Conservation (phyloP, 2,797 vertebrate genomes). For the Clarias laeviceps region DNA sequence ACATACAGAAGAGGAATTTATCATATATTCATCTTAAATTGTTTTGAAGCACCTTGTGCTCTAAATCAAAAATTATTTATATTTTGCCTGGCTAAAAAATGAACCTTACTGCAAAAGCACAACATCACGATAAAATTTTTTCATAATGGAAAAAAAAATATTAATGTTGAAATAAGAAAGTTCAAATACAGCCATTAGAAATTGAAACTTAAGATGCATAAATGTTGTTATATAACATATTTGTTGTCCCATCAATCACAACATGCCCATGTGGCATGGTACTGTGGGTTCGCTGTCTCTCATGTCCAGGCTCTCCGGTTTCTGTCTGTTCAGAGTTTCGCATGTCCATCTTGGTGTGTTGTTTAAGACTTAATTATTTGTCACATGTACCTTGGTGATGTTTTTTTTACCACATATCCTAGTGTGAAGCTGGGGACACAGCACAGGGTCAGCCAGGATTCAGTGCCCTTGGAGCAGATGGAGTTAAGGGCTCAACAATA, state of each 20-base stretch:
- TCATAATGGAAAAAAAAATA: neutral
- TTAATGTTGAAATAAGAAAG: neutral
- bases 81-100: neutral
- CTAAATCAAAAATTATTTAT: neutral
- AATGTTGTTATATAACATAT: neutral
- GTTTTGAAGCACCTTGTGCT: neutral
- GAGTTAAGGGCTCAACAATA: too few species aligned
- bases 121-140: neutral
- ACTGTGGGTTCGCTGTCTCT: neutral
- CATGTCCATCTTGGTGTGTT: neutral
- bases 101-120: neutral
- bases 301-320: neutral
- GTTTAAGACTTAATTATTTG: too few species aligned
- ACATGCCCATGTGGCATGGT: neutral
- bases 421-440: too few species aligned
- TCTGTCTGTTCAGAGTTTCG: neutral
- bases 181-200: neutral
- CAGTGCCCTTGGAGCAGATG: too few species aligned
- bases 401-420: too few species aligned
- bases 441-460: too few species aligned
- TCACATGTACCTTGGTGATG: too few species aligned
- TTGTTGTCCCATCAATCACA: neutral
- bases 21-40: neutral
- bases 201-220: neutral
- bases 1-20: too few species aligned